Evolutionary conservation across 1,140 invertebrate species (phyloP).

Genomic region (Saxidomus purpurata): DNA sequence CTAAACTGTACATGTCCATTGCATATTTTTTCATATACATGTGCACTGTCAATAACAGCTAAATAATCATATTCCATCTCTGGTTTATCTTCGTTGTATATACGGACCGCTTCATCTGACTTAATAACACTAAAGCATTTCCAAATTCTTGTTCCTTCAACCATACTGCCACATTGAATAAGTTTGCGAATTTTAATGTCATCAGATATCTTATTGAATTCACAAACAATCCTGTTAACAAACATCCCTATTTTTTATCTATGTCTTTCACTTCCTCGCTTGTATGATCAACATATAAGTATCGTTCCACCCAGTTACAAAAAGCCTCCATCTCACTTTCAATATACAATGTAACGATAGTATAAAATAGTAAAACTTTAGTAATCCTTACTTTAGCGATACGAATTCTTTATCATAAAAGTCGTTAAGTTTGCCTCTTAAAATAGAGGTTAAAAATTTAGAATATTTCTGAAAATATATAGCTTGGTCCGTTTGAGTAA

Average conservation of each 20-base stretch:
- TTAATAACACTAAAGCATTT: too few species aligned
- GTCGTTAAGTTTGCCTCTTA: too few species aligned
- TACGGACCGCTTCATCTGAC: neutral
- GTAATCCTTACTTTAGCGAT: too few species aligned
- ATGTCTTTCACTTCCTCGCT: neutral
- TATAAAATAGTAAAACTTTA: too few species aligned
- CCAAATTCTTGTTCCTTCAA: neutral
- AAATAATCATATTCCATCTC: neutral
- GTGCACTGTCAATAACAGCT: neutral
- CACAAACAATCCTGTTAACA: neutral
- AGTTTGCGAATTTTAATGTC: neutral
- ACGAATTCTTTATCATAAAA: too few species aligned
- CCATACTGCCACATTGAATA: neutral
- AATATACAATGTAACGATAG: too few species aligned
- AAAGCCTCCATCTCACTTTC: too few species aligned
- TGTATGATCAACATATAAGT: neutral
- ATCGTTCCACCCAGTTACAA: too few species aligned
- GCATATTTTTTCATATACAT: neutral
- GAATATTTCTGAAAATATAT: too few species aligned
- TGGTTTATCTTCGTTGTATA: neutral
- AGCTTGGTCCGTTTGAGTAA: too few species aligned
- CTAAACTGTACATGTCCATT: neutral
- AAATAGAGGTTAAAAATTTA: too few species aligned
- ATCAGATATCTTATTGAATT: neutral
- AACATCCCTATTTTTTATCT: neutral